Conservation (phyloP, 2,113 vertebrate genomes). For the Otocyon megalotis region DNA sequence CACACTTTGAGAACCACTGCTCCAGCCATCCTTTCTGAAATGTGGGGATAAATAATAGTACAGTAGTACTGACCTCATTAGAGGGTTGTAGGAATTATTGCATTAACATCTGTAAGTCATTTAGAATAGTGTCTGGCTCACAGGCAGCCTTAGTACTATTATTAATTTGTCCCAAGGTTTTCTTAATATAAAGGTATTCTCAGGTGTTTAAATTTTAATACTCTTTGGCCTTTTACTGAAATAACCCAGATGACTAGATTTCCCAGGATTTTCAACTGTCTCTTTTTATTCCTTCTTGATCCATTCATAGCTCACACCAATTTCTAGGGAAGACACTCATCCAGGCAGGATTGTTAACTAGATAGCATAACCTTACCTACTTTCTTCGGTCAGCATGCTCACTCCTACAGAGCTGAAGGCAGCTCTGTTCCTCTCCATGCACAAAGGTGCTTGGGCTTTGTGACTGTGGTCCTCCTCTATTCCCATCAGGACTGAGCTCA, state of each 20-base stretch:
- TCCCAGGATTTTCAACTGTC: constrained; percentile 13
- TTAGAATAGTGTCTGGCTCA: background rate
- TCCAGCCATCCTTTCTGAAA: background rate
- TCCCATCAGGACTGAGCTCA: background rate
- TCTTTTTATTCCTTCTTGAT: background rate
- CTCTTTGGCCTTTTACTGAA: background rate
- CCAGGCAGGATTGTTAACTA: background rate
- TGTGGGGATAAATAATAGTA: background rate
- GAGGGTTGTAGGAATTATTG: background rate
- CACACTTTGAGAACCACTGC: background rate
- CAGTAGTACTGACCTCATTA: background rate
- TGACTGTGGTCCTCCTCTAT: background rate
- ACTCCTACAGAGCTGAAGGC: background rate
- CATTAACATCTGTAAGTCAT: background rate
- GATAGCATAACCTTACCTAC: background rate
- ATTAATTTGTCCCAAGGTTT: background rate
- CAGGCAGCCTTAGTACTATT: background rate
- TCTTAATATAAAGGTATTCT: background rate
- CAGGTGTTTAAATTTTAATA: constrained; percentile 48
- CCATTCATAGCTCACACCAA: background rate
- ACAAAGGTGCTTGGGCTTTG: background rate
- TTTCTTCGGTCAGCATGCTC: fast-evolving
- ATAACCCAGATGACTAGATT: background rate
- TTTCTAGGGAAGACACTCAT: background rate
- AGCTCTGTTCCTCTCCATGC: background rate